Conservation (phyloP, 2,113 vertebrate genomes). For the Heptranchias perlo region DNA sequence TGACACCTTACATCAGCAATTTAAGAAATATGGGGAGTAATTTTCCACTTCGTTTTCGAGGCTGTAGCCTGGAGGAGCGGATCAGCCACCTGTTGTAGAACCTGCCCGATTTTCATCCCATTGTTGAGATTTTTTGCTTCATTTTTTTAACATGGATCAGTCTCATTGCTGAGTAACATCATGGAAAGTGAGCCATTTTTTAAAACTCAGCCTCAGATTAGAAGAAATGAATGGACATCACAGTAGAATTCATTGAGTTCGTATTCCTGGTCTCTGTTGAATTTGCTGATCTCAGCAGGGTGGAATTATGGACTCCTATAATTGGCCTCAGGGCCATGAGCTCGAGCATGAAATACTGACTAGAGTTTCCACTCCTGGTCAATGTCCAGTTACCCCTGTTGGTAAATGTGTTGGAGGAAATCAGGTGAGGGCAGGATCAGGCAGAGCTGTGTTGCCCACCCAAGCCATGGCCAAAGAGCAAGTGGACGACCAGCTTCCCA, state of each 20-base stretch:
- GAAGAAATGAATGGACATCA: background rate
- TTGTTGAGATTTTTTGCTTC: no score
- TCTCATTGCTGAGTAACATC: background rate
- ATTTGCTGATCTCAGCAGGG: background rate
- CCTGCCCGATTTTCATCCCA: background rate
- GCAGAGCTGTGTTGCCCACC: no score
- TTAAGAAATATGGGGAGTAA: background rate
- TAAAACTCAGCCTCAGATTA: background rate
- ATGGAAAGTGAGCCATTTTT: background rate
- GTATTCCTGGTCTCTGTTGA: background rate
- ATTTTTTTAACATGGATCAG: background rate
- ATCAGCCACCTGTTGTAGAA: background rate
- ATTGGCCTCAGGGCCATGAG: background rate
- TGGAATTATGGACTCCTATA: background rate
- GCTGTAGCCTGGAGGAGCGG: background rate
- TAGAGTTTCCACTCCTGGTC: background rate
- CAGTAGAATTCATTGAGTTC: background rate
- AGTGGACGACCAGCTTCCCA: background rate
- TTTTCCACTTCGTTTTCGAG: background rate
- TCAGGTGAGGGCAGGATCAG: no score
- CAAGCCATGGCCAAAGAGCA: background rate
- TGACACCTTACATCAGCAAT: background rate
- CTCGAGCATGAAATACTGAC: background rate
- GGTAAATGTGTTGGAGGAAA: no score
- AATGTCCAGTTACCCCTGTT: no score